A percentile compares a stretch with the other conserved stretches of the same genome.
Evolutionary conservation across 2,888 invertebrate species (phyloP).

Genomic region (Cantharis rufa): DNA sequence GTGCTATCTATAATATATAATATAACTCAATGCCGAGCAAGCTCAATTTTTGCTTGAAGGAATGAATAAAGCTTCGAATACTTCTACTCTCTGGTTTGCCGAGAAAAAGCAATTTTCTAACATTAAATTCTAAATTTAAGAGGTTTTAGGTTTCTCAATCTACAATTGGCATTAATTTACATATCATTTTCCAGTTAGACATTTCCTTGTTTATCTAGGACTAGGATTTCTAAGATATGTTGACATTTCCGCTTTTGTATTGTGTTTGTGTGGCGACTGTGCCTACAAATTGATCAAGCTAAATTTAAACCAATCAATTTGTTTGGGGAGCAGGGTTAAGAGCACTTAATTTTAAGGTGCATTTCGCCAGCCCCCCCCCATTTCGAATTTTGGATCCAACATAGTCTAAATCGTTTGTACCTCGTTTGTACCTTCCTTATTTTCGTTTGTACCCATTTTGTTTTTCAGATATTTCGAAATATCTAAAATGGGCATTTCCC

Average conservation of each 20-base stretch:
- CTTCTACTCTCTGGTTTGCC: slow-evolving; percentile 7
- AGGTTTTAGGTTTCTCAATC: slow-evolving; percentile 23
- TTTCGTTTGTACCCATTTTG: too few relatives aligned
- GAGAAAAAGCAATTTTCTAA: slow-evolving; percentile 24
- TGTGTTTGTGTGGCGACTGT: neutral
- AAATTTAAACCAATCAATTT: neutral
- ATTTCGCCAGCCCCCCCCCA: too few relatives aligned
- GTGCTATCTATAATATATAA: neutral
- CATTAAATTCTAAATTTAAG: slow-evolving; percentile 24
- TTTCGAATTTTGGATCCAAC: too few relatives aligned
- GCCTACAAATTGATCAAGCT: neutral
- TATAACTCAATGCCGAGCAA: slow-evolving; percentile 5
- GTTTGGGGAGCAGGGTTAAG: neutral
- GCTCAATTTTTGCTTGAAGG: slow-evolving; percentile 9
- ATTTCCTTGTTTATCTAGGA: slow-evolving; percentile 21
- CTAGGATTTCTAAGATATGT: slow-evolving; percentile 15
- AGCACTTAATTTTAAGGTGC: too few relatives aligned
- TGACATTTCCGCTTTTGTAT: slow-evolving; percentile 15
- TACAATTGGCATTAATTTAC: slow-evolving; percentile 26
- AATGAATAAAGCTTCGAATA: slow-evolving; percentile 10
- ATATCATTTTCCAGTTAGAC: slow-evolving; percentile 21
- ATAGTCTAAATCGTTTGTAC: too few relatives aligned
- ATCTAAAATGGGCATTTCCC: too few relatives aligned
- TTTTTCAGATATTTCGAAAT: too few relatives aligned
- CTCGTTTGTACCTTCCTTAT: too few relatives aligned